These are phyloP conservation scores for Operophtera brumata DNA, from an alignment of 2,888 invertebrate species.

Conservation along the genomic window DNA sequence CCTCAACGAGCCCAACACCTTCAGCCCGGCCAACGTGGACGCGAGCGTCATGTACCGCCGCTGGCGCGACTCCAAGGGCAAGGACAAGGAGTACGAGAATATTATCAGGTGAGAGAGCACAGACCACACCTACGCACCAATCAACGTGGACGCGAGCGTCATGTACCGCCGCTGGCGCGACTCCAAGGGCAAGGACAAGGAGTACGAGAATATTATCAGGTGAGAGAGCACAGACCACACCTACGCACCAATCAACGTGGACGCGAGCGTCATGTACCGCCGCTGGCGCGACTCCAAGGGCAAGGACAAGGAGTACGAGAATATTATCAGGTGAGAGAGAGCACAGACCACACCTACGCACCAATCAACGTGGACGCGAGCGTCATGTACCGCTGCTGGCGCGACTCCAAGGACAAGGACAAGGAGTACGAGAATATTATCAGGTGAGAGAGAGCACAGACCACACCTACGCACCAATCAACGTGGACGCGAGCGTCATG, in stretches of 20 bases:
- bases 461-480: no score
- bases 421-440: slow-evolving; percentile 99
- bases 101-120: slow-evolving; percentile 87
- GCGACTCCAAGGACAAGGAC: slow-evolving; percentile 98
- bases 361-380: slow-evolving; percentile 97
- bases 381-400: slow-evolving; percentile 99
- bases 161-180: slow-evolving; percentile 99
- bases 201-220: slow-evolving; percentile 99
- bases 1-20: slow-evolving; percentile 99
- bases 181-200: slow-evolving; percentile 98
- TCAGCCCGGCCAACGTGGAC: slow-evolving; percentile 99
- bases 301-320: slow-evolving; percentile 99
- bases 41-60: slow-evolving; percentile 99
- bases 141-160: slow-evolving; percentile 99
- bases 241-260: slow-evolving; percentile 88
- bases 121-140: background rate
- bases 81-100: slow-evolving; percentile 99
- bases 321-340: slow-evolving; percentile 91
- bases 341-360: background rate
- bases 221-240: background rate
- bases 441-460: no score
- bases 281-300: slow-evolving; percentile 99
- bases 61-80: slow-evolving; percentile 98
- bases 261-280: slow-evolving; percentile 99
- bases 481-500: slow-evolving; percentile 99